Evolutionary conservation across 2,888 invertebrate genomes (phyloP).

Genomic region (Amphipoea lucens): DNA sequence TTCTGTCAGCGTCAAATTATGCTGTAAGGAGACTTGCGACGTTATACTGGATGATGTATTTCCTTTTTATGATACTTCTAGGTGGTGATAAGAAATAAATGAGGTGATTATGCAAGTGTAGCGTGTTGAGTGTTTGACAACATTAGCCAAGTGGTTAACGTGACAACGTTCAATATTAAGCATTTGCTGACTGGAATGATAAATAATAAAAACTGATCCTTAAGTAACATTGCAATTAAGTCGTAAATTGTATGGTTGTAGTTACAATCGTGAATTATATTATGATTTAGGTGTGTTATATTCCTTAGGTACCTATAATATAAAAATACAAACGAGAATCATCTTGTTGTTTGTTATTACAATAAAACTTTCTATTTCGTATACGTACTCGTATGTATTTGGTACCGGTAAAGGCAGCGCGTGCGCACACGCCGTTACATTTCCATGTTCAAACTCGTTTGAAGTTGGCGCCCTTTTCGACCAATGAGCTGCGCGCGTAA

Average conservation of each 20-base stretch:
- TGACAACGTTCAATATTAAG: neutral
- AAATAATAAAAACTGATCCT: neutral
- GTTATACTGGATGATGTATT: neutral
- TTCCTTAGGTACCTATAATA: neutral
- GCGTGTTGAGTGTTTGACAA: neutral
- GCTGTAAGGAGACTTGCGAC: neutral
- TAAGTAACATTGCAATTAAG: neutral
- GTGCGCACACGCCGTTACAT: constrained; percentile 74
- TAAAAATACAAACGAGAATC: neutral
- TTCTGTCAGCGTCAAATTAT: constrained; percentile 24
- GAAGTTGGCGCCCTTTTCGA: constrained; percentile 80
- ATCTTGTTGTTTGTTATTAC: constrained; percentile 30
- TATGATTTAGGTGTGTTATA: neutral
- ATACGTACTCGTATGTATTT: constrained; percentile 62
- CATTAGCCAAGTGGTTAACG: neutral
- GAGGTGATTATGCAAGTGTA: constrained; percentile 7
- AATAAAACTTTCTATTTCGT: constrained; percentile 67
- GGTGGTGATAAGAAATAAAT: constrained; percentile 14
- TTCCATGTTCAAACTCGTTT: constrained; percentile 79
- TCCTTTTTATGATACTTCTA: constrained; percentile 18
- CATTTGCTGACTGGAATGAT: neutral
- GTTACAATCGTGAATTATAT: neutral
- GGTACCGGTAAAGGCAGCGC: constrained; percentile 57
- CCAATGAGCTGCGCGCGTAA: constrained; percentile 77
- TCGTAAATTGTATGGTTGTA: neutral